A percentile compares a stretch with the other conserved stretches of the same genome.
Conservation (phyloP, 2,797 vertebrate species). For the Petrocephalus schoutedeni region DNA sequence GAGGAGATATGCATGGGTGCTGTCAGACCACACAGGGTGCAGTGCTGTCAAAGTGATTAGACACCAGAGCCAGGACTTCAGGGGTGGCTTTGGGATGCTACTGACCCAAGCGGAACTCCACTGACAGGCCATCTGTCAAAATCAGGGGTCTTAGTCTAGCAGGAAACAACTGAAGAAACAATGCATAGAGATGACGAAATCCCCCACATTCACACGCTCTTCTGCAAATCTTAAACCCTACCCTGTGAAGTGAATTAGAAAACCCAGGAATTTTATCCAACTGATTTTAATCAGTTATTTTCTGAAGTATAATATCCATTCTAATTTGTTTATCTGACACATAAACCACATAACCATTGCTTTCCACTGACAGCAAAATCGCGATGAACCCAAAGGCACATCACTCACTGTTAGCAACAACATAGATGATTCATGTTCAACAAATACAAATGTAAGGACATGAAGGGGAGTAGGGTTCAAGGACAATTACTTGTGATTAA, state of each 20-base stretch:
- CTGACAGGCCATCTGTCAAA: conserved; percentile 10
- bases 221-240: not conserved
- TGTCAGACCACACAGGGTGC: not conserved
- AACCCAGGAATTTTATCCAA: not conserved
- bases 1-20: conserved; percentile 11
- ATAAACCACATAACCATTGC: not conserved
- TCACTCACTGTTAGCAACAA: not conserved
- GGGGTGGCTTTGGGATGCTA: not conserved
- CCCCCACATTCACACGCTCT: not conserved
- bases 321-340: not conserved
- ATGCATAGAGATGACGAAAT: not conserved
- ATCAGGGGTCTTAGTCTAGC: not conserved
- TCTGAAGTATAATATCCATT: not conserved
- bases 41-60: not conserved
- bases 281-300: not conserved
- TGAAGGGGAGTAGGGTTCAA: not conserved
- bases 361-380: not conserved
- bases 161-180: not conserved
- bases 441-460: not conserved
- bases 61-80: not conserved
- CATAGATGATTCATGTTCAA: not conserved
- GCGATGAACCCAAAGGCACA: not conserved
- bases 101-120: not conserved
- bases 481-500: not conserved
- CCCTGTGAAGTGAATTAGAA: not conserved